Evolutionary conservation across 2,797 vertebrate species (phyloP), one percentile per base, ranked within the genome.

Genomic region (Spheniscus humboldti): DNA sequence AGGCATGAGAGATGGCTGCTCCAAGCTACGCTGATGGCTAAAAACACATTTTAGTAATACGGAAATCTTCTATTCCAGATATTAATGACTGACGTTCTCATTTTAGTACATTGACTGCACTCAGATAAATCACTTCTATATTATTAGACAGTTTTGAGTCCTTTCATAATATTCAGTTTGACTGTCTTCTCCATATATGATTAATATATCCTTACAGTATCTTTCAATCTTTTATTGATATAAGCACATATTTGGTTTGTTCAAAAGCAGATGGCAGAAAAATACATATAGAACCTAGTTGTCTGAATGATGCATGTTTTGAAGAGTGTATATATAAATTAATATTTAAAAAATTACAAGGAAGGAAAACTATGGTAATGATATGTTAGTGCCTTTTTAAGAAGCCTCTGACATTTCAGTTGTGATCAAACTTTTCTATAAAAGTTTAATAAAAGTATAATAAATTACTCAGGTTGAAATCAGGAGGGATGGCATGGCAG

Each of bases 161-260:
- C 18, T 78, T 76, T 94, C 35, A 84, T 81, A 86, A 69, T 56
- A 88, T 73, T 84, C 90, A 28, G 13, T 55, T 91, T 75, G 24
- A 78, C 45, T 94, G 64, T 60, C 43, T 84, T 92, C 52, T 86
- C 33, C 16, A 33, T 73, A 62, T 39, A 33, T 1, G 2, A n/a
- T 52, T 81, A 52, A 73, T 45, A 62, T 35, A 84, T 78, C 92
- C 31, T 83, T 73, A 62, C 18, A 56, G 5, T 39, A 31, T 86
- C 41, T 74, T 80, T 95, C 53, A 64, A 4, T 27, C 19, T 45
- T 92, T 77, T 59, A n/a, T 55, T 86, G n/a, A 75, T 72, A 24
- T 43, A 85, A 89, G 18, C 30, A 6, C 18, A 35, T 53, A 45
- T 63, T 68, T 78, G 5, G 7, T 35, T 50, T 81, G 31, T 75